Percentiles rank a stretch among this genome's conserved stretches.
phyloP scores from a whole-genome alignment of 2,113 vertebrate species.

The Tragelaphus buxtoni region DNA sequence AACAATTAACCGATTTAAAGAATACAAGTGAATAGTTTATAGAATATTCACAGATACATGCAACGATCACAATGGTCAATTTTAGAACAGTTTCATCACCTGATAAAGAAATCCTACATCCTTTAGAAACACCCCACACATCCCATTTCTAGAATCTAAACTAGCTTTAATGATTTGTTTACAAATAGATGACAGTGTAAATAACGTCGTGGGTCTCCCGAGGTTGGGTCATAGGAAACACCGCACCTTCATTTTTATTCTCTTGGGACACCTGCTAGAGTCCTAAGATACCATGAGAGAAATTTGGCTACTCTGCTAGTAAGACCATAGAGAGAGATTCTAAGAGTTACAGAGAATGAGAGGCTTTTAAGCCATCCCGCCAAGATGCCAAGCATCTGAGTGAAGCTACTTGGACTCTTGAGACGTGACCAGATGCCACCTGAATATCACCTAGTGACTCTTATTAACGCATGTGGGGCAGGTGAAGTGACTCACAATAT shows the following conservation, averaged over 20 bases:
- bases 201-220: fast-evolving
- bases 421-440: not conserved
- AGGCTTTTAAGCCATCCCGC: not conserved
- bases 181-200: not conserved
- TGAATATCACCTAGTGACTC: not conserved
- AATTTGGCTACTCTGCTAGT: not conserved
- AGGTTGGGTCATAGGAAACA: not conserved
- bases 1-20: not conserved
- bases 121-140: not conserved
- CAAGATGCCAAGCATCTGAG: not conserved
- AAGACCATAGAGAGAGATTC: no score
- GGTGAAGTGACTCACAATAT: no score
- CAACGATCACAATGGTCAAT: fast-evolving
- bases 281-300: not conserved
- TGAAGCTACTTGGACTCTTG: not conserved
- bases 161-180: not conserved
- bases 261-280: not conserved
- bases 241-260: not conserved
- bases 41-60: not conserved
- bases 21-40: not conserved
- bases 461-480: not conserved
- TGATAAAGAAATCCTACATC: not conserved
- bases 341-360: not conserved
- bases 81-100: not conserved
- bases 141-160: not conserved